Conservation (phyloP, 2,113 vertebrate species). For the Rhinolophus sinicus region DNA sequence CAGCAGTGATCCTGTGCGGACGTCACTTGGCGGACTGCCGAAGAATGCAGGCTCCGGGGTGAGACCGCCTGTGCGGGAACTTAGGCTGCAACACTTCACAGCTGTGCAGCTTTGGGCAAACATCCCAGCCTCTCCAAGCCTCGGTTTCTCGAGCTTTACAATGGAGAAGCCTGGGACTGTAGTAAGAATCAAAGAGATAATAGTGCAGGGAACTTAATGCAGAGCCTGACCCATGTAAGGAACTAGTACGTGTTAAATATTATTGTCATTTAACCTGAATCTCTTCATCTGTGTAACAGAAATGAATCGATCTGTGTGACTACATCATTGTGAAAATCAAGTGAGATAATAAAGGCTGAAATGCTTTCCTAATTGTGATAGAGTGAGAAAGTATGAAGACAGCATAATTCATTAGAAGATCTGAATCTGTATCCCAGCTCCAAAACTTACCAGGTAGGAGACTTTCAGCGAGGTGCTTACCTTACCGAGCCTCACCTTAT, state of each 20-base stretch:
- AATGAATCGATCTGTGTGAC: neutral
- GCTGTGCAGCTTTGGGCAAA: neutral
- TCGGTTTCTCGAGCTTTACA: neutral
- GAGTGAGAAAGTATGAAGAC: neutral
- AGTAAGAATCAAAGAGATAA: neutral
- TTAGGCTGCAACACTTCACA: neutral
- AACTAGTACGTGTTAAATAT: rapidly evolving
- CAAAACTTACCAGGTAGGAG: neutral
- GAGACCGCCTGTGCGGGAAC: neutral
- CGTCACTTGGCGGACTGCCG: rapidly evolving
- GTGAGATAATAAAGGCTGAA: neutral
- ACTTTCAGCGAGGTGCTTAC: neutral
- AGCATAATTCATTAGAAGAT: neutral
- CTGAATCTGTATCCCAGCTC: neutral
- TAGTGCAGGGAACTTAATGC: neutral
- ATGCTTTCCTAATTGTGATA: neutral
- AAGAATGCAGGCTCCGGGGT: neutral
- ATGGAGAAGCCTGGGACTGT: neutral
- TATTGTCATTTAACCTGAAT: neutral
- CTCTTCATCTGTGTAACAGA: neutral
- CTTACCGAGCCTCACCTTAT: neutral
- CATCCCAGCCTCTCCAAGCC: neutral
- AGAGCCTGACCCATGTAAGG: neutral
- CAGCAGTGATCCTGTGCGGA: neutral
- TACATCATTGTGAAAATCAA: neutral